A percentile compares a stretch with the other conserved stretches of the same genome.
Conservation (phyloP, 2,113 vertebrate genomes). For the Nothoprocta perdicaria region DNA sequence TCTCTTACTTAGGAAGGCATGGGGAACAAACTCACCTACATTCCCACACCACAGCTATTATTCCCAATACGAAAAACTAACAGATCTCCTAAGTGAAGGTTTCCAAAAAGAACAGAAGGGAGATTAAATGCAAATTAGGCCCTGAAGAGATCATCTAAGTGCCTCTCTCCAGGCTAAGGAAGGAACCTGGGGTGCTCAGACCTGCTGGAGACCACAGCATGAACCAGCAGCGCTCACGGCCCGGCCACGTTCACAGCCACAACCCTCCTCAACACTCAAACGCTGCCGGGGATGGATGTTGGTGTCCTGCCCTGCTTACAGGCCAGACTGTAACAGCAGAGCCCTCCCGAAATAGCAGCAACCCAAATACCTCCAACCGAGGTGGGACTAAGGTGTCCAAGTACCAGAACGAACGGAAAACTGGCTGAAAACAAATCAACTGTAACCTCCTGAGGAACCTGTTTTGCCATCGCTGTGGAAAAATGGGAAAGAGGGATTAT, state of each 20-base stretch:
- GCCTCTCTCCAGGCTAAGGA: neutral
- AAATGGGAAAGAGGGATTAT: neutral
- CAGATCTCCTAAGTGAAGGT: neutral
- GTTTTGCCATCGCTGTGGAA: neutral
- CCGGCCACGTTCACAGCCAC: neutral
- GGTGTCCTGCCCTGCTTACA: neutral
- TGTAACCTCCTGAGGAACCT: neutral
- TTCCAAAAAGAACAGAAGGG: neutral
- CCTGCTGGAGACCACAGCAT: neutral
- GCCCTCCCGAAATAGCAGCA: neutral
- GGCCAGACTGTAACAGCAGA: neutral
- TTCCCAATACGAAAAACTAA: neutral
- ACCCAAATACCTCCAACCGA: neutral
- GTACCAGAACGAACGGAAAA: neutral
- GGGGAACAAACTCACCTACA: neutral
- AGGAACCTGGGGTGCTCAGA: neutral
- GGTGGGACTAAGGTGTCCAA: neutral
- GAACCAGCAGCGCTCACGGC: neutral
- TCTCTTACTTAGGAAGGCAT: neutral
- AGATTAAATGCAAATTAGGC: neutral
- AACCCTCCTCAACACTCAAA: neutral
- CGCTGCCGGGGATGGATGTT: neutral
- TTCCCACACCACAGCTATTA: neutral
- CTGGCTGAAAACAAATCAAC: neutral
- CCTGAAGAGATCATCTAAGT: neutral